These are phyloP conservation scores for Diceros bicornis DNA, from an alignment of 2,797 vertebrate genomes.

Conservation along the genomic window DNA sequence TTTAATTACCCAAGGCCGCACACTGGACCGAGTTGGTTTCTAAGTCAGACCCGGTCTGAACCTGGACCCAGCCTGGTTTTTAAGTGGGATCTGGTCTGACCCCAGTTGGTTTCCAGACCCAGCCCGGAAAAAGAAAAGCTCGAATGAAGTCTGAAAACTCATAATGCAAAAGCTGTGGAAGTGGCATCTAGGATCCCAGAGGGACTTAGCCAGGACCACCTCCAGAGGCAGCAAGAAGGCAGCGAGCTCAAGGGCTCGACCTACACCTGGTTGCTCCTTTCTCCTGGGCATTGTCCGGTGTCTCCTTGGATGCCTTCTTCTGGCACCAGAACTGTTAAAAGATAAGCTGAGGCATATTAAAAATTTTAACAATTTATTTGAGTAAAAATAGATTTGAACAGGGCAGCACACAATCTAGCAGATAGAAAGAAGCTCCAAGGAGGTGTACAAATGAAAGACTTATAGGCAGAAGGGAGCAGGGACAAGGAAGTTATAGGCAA, in stretches of 20 bases:
- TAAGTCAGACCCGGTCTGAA: background rate
- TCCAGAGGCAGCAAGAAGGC: background rate
- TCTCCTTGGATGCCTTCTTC: background rate
- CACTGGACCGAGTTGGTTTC: background rate
- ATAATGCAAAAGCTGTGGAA: no score
- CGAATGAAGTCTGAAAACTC: background rate
- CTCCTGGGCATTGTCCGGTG: background rate
- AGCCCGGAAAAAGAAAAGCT: no score
- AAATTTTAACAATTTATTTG: background rate
- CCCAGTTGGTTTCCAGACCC: background rate
- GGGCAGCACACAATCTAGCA: no score
- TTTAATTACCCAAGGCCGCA: background rate
- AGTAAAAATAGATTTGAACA: background rate
- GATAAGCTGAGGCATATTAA: background rate
- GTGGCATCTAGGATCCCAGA: background rate
- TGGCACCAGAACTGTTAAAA: background rate
- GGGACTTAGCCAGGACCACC: background rate
- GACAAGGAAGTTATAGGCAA: no score
- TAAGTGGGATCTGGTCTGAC: no score
- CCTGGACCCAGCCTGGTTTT: background rate
- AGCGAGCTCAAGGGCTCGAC: background rate
- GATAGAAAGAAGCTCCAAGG: accelerated
- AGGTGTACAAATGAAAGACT: no score
- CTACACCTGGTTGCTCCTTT: background rate
- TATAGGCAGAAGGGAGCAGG: accelerated